Conservation (phyloP, 2,888 invertebrate species). For the Phortica magna region DNA sequence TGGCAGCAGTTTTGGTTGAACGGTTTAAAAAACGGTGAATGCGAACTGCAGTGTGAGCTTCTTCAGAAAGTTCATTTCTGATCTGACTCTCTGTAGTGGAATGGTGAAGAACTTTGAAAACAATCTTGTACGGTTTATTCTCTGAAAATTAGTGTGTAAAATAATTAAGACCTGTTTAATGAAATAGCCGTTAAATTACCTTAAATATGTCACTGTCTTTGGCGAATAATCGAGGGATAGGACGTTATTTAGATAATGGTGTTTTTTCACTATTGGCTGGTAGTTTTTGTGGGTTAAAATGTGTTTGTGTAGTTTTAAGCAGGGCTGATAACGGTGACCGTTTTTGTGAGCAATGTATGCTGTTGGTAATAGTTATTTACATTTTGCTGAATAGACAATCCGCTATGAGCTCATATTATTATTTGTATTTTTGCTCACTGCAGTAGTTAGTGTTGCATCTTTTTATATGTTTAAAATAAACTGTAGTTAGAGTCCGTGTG, state of each 20-base stretch:
- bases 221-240: conserved; percentile 4
- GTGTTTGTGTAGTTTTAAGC: background rate
- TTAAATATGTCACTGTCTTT: conserved; percentile 6
- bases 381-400: too few species aligned
- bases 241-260: background rate
- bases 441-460: too few species aligned
- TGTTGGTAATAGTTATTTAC: too few species aligned
- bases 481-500: too few species aligned
- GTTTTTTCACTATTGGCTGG: background rate
- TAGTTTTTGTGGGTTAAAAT: background rate
- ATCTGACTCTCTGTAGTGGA: background rate
- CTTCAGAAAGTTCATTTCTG: background rate
- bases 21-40: conserved; percentile 3
- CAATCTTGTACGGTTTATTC: conserved; percentile 19
- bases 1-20: background rate
- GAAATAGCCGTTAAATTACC: background rate
- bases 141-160: conserved; percentile 6
- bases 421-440: too few species aligned
- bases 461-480: too few species aligned
- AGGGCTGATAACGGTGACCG: background rate
- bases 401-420: too few species aligned
- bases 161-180: background rate
- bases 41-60: background rate
- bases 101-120: background rate
- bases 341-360: background rate